Base-by-base conservation (phyloP, 2,797 vertebrate species). In the Brachymystax lenok region DNA sequence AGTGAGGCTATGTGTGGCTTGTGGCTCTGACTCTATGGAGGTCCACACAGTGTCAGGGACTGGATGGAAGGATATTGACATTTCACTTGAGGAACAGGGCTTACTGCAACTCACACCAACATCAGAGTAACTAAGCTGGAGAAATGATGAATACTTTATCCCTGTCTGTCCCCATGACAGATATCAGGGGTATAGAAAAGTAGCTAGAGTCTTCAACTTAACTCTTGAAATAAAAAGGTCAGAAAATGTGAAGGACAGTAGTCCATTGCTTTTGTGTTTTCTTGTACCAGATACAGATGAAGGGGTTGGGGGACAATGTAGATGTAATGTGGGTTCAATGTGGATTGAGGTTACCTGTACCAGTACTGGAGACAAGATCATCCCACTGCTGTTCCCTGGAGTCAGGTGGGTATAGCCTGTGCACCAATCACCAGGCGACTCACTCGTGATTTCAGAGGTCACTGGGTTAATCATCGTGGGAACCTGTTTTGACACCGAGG, bases 361-460 rank as follows among this genome's bases (percentile, higher is more conserved):
- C 46, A 28, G 28, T 30, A 77, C 52, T 3, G 28, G 24, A 67
- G 52, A n/a, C 13, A 24, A 52, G 3, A 51, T 16, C 74, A 63
- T 74, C 54, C 72, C 76, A 69, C 51, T 64, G 0, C 71, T 85
- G 82, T 87, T 85, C 83, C 74, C 83, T 82, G 92, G 88, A 90
- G 88, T 85, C 88, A 87, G 89, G 86, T 80, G 78, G 89, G 90
- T 90, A 82, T 73, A 79, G 84, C 91, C 89, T 89, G 86, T 87
- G 73, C 28, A 46, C 54, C 74, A 27, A 2, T 73, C 35, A 68
- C 27, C 46, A 76, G 90, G 87, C 1, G 77, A 91, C 85, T 85
- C 86, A 86, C 78, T 74, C 88, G 86, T 89, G 88, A 89, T 92
- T 87, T 93, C 88, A 83, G 85, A 81, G 90, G 83, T 93, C 88